Evolutionary conservation across 2,113 vertebrate genomes (phyloP), one percentile per base, ranked within the genome.

Genomic region (Xiphorhynchus elegans): DNA sequence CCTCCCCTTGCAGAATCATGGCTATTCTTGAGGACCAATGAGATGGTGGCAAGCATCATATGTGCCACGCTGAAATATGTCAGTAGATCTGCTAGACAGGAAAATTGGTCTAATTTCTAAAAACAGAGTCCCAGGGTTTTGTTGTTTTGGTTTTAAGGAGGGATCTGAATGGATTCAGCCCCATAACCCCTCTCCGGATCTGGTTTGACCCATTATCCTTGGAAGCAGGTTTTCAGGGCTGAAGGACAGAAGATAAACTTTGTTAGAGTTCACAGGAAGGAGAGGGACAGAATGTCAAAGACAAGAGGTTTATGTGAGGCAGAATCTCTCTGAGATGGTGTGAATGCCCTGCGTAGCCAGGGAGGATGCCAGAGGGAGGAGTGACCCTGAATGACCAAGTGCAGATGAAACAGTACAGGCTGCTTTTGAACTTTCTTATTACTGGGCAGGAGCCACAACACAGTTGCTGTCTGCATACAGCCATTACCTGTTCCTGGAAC

Each of bases 61-160:
- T 67, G 47, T 72, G 70, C 63, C 64, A 15, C 37, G 0, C 29
- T 26, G 79, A 59, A 8, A 17, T 17, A 26, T 29, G 68, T 97
- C 93, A 91, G 12, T 80, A 91, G 81, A 88, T 24, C 67, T 0
- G 3, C 93, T 56, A 88, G 96, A 96, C 29, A 2, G 95, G 85
- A 97, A 94, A 84, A 95, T 62, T 56, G 55, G 87, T 93, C 81
- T 97, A 0, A 40, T 97, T 96, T 82, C 60, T 58, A 60, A 79
- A 74, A 80, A 10, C 35, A 66, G 63, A 80, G 55, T 74, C 62
- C 53, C 23, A 47, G 66, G 33, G 35, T 25, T 31, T 66, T 42
- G 26, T 42, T 59, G 11, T 42, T 42, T 40, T 18, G 55, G 1
- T 42, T 78, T 40, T 16, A 52, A 83, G 70, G 80, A 46, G 62